Conservation (phyloP, 2,888 invertebrate genomes). For the Lepidochrysops patricia region DNA sequence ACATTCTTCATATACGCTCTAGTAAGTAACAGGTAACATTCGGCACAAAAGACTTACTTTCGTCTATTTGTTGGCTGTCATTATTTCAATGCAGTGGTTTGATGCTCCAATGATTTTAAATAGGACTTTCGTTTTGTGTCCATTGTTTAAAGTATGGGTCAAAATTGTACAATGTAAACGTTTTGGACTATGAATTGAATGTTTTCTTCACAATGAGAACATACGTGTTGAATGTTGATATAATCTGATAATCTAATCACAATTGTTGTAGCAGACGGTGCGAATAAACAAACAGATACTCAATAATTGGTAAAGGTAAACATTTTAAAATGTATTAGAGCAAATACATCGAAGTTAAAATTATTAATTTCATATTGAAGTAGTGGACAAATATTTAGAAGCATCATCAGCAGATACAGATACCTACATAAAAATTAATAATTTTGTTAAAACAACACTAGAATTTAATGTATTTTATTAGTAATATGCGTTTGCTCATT, state of each 20-base stretch:
- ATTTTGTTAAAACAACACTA: not conserved
- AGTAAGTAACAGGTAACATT: conserved; percentile 30
- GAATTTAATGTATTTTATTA: not conserved
- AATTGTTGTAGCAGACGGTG: too few species aligned
- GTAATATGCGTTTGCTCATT: not conserved
- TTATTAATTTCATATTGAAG: too few species aligned
- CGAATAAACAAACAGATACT: too few species aligned
- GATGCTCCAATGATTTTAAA: conserved; percentile 50
- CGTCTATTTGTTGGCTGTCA: conserved; percentile 62
- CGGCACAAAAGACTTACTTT: conserved; percentile 50
- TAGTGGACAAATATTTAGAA: too few species aligned
- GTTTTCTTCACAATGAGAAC: not conserved
- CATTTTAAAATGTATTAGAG: too few species aligned
- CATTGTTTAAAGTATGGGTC: conserved; percentile 19
- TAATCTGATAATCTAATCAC: too few species aligned
- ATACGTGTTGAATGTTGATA: too few species aligned
- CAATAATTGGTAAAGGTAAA: too few species aligned
- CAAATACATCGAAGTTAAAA: too few species aligned
- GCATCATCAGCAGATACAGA: too few species aligned
- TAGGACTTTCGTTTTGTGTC: conserved; percentile 41
- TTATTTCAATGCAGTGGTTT: conserved; percentile 50
- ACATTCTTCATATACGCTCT: conserved; percentile 29
- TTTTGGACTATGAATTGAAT: not conserved
- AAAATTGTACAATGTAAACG: conserved; percentile 2
- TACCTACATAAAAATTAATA: not conserved